A percentile compares a stretch with the other conserved stretches of the same genome.
Evolutionary conservation across 2,113 vertebrate genomes (phyloP).

Genomic region (Pagrus major): DNA sequence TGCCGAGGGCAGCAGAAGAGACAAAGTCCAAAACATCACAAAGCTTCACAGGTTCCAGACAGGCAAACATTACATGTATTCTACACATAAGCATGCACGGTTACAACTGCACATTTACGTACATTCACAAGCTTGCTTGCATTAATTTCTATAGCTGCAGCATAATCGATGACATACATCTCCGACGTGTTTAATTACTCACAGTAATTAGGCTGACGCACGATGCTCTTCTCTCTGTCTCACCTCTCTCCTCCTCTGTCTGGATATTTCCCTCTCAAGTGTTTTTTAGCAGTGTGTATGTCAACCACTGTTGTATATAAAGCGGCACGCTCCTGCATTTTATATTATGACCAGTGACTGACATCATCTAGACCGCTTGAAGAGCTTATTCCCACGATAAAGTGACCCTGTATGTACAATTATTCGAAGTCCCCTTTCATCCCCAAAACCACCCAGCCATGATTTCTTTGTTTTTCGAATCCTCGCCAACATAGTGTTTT

Average conservation of each 20-base stretch:
- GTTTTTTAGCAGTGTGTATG: slow-evolving; percentile 33
- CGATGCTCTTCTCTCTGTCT: slow-evolving; percentile 41
- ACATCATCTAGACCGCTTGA: neutral
- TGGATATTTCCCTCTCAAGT: slow-evolving; percentile 43
- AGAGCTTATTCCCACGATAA: slow-evolving; percentile 13
- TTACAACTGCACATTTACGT: neutral
- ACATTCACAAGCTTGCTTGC: neutral
- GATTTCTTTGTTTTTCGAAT: slow-evolving; percentile 39
- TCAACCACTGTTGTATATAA: slow-evolving; percentile 16
- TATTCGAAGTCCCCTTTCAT: neutral
- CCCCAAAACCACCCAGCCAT: neutral
- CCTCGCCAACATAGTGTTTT: neutral
- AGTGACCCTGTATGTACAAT: neutral
- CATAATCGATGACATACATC: slow-evolving; percentile 52
- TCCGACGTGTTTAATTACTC: slow-evolving; percentile 85
- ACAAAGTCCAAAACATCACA: neutral
- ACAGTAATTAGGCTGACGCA: slow-evolving; percentile 79
- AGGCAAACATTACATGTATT: neutral
- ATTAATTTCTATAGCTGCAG: slow-evolving; percentile 33
- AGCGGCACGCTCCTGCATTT: slow-evolving; percentile 7
- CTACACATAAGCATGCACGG: slow-evolving; percentile 2
- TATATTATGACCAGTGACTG: slow-evolving; percentile 4
- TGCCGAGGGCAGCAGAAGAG: neutral
- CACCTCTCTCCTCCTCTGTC: slow-evolving; percentile 27
- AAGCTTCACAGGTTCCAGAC: neutral